Evolutionary conservation across 2,113 vertebrate species (phyloP).

Genomic region (Pyxicephalus adspersus): DNA sequence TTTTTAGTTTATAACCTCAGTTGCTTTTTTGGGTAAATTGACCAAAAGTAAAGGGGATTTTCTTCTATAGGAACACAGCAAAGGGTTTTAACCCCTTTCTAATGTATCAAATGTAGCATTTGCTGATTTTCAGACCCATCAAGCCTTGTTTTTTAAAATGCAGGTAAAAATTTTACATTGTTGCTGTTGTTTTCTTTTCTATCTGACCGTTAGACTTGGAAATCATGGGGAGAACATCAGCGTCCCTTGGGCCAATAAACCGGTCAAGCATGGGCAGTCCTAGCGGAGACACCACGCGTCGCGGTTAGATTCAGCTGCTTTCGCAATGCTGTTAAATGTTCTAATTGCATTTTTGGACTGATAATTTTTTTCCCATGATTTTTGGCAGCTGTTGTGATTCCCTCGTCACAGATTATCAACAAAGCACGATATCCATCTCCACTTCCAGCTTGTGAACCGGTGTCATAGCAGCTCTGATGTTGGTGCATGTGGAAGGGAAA

Average conservation of each 20-base stretch:
- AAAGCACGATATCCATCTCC: background rate
- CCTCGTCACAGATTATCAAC: background rate
- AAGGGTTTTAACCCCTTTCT: no score
- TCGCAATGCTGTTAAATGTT: background rate
- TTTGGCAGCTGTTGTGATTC: background rate
- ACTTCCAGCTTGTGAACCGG: background rate
- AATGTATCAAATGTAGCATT: no score
- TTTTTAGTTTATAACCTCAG: no score
- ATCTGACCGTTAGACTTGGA: background rate
- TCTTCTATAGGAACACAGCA: no score
- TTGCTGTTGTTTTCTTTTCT: no score
- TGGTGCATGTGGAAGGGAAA: no score
- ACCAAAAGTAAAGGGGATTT: no score
- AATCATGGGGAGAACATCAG: background rate
- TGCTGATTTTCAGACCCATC: no score
- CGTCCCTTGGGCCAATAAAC: background rate
- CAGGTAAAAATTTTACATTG: no score
- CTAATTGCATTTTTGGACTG: conserved; percentile 19
- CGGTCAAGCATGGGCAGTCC: conserved; percentile 1
- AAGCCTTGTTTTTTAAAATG: no score
- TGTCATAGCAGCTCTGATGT: background rate
- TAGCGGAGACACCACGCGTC: background rate
- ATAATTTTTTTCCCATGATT: conserved; percentile 21
- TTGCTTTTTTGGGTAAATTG: no score
- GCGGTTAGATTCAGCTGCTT: background rate